A percentile compares a stretch with the other conserved stretches of the same genome.
phyloP scores from a whole-genome alignment of 2,888 invertebrate genomes.

The Leucania comma region DNA sequence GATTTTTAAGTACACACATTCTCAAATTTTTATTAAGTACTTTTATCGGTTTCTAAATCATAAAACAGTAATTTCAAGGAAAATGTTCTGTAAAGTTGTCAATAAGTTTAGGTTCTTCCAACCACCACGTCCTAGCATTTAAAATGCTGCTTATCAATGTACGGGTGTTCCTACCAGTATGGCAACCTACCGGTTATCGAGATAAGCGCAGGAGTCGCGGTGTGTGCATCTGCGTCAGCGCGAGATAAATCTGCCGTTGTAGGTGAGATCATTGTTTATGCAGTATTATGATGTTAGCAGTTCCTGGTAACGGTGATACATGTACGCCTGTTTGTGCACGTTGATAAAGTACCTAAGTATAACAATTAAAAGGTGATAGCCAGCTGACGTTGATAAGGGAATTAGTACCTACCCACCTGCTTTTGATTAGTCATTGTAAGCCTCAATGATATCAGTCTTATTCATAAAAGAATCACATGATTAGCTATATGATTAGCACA shows the following conservation, averaged over 20 bases:
- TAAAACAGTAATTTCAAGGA: not conserved
- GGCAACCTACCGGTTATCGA: conserved; percentile 39
- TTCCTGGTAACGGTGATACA: conserved; percentile 60
- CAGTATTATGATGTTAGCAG: conserved; percentile 62
- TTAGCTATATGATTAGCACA: too few species aligned
- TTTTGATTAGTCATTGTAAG: conserved; percentile 3
- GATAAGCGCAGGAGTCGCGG: conserved; percentile 52
- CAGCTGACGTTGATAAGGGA: conserved; percentile 9
- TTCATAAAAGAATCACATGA: not conserved
- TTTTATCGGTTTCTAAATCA: too few species aligned
- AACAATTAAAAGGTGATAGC: conserved; percentile 11
- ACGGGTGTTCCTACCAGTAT: conserved; percentile 36
- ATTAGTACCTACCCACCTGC: conserved; percentile 2
- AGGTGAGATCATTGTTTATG: conserved; percentile 73
- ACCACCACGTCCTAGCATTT: not conserved
- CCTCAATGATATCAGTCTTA: not conserved
- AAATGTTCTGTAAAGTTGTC: not conserved
- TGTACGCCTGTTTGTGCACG: conserved; percentile 23
- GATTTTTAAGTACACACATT: too few species aligned
- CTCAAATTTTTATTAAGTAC: too few species aligned
- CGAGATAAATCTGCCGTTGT: conserved; percentile 52
- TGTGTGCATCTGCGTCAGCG: conserved; percentile 60
- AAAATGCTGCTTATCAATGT: conserved; percentile 42
- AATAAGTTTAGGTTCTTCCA: too few species aligned
- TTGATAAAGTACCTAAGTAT: conserved; percentile 25